Evolutionary conservation across 2,888 invertebrate species (phyloP).

Genomic region (Drosophila kuntzei): DNA sequence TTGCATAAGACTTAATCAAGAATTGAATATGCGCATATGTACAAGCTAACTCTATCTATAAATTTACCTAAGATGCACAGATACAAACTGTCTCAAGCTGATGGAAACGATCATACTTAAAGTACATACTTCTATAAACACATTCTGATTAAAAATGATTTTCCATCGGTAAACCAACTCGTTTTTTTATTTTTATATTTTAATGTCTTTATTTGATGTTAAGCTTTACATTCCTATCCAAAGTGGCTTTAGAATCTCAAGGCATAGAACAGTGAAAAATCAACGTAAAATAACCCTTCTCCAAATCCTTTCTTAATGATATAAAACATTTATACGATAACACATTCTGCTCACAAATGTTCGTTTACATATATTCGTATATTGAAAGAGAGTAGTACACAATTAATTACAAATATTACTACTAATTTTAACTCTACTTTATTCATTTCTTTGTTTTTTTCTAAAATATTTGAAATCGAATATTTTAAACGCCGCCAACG

Average conservation of each 20-base stretch:
- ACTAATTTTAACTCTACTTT: constrained; percentile 75
- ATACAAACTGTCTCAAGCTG: neutral
- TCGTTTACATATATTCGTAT: constrained; percentile 51
- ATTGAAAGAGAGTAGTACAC: constrained; percentile 25
- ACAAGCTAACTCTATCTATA: neutral
- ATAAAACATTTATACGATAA: constrained; percentile 30
- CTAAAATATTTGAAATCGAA: constrained; percentile 48
- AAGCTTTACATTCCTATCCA: neutral
- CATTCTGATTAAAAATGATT: neutral
- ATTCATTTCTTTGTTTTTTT: constrained; percentile 68
- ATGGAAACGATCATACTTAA: neutral
- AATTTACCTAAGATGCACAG: neutral
- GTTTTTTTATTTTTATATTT: neutral
- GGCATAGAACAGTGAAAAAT: constrained; percentile 6
- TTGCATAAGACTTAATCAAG: neutral
- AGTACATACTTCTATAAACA: neutral
- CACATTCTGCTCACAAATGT: constrained; percentile 41
- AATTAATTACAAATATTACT: constrained; percentile 53
- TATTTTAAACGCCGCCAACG: constrained; percentile 56
- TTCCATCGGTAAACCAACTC: neutral
- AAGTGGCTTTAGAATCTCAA: constrained; percentile 7
- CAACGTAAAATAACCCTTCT: constrained; percentile 1
- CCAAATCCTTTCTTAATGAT: constrained; percentile 8
- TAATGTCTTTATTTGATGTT: neutral
- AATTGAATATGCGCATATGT: neutral